Base-by-base conservation (phyloP, 2,113 vertebrate species). In the Heterotis niloticus region DNA sequence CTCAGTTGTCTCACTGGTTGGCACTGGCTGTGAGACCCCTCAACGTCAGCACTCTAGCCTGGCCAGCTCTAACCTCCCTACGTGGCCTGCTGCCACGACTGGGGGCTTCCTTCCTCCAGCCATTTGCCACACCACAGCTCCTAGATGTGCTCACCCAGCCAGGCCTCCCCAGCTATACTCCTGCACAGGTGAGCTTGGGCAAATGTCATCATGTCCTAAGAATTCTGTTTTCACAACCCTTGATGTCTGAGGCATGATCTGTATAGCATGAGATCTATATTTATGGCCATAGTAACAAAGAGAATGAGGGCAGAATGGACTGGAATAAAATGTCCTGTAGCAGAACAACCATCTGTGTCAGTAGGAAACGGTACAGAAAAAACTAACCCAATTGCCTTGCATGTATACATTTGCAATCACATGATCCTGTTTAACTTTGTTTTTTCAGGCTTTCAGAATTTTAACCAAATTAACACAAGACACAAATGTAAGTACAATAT, bases 1-100 rank as follows among this genome's bases (percentile, higher is more conserved):
- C 77, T 20, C 84, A 96, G 95, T 85, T 95, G 78, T 93, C 93
- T 4, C 92, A 93, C 14, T 92, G 90, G 89, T 86, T 96, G 86
- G 84, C 91, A n/a, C 88, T 88, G 24, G 83, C 91, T 1, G 64
- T 94, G 71, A 89, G 88, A 81, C 88, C 85, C 20, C 85, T 93
- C 60, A 93, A 93, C 77, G 80, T 90, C 84, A 90, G 90, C 71
- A 82, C 75, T 68, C 81, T 93, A 84, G 80, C 89, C 75, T 86
- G 91, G 1, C 10, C 56, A 17, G 88, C 91, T 44, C 84, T 95
- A 73, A 87, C 81, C 2, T 85, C 86, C 4, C 92, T 95, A 81
- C 92, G 88, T 1, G 90, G 91, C 2, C 72, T 96, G 57, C 85
- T 96, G 56, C 90, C 94, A 5, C 92, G 94, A 74, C 86, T 97